Conservation (phyloP, 35 echinoderm and acorn worm genomes). For the Acanthaster planci region DNA sequence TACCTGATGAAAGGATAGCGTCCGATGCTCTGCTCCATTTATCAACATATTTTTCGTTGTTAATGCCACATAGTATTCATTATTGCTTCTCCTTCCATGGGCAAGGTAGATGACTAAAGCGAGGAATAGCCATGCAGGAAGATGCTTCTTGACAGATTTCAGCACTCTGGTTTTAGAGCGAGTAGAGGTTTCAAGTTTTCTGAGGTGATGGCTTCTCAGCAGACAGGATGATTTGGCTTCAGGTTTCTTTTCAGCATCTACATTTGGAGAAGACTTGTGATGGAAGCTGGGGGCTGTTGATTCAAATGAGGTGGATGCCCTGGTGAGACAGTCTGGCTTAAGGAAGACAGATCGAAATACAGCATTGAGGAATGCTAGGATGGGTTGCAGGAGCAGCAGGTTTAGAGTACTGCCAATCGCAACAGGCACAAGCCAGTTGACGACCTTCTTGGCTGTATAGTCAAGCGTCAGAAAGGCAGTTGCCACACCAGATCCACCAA, state of each 20-base stretch:
- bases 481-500: neutral
- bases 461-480: neutral
- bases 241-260: neutral
- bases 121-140: neutral
- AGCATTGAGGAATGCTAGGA: constrained; percentile 6
- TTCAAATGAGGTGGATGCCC: constrained; percentile 1
- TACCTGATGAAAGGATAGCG: constrained; percentile 3
- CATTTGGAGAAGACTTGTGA: neutral
- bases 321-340: neutral
- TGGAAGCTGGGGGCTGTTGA: neutral
- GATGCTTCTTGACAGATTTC: neutral
- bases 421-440: constrained; percentile 25
- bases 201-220: neutral
- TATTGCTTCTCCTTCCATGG: neutral
- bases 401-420: neutral
- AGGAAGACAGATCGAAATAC: neutral
- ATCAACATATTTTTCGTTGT: constrained; percentile 16
- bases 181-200: neutral
- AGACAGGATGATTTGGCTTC: neutral
- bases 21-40: neutral
- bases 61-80: neutral
- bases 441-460: neutral
- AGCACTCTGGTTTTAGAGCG: neutral
- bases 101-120: neutral
- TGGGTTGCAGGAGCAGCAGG: constrained; percentile 6